Evolutionary conservation across 2,797 vertebrate genomes (phyloP), one percentile per base, ranked within the genome.

Genomic region (Sebastolobus alascanus): DNA sequence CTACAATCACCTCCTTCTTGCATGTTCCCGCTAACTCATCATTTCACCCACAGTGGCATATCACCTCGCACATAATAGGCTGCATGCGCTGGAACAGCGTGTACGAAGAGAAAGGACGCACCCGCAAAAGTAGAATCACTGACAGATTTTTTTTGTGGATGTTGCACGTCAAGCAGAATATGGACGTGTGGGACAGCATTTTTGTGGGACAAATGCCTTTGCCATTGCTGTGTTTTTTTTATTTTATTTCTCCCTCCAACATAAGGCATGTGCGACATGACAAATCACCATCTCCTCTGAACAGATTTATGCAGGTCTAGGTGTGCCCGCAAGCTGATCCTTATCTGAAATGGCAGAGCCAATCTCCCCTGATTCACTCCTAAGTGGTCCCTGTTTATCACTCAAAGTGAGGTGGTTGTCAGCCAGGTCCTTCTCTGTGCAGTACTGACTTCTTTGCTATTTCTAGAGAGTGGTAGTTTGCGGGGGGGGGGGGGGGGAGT

Each of bases 361-460:
- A 91, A 93, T 94, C 93, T 95, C 90, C 85, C 85, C 90, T 92
- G 92, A 94, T 94, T 91, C 92, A 88, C 89, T 93, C 91, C 92
- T 94, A 94, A 94, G 93, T 93, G 93, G 90, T 91, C 88, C 87
- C 89, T 93, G 93, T 95, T 94, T 95, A 93, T 95, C 93, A 94
- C 92, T 95, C 92, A 91, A 86, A 93, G 89, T 84, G 87, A 85
- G 90, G 87, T 80, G 84, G 87, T 92, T 93, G 91, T 91, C 92
- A 93, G 90, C 87, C 89, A 84, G 87, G 87, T 91, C 84, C 80
- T 89, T 89, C 88, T 87, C 87, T 59, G 83, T 78, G 84, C 87
- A 71, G 70, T 70, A 31, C 58, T 25, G 78, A 77, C 84, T 92
- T 81, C 86, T 87, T 87, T 92, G 81, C 75, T 77, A 60, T 84